Conservation (phyloP, 1,140 invertebrate genomes). For the Acromyrmex heyeri region DNA sequence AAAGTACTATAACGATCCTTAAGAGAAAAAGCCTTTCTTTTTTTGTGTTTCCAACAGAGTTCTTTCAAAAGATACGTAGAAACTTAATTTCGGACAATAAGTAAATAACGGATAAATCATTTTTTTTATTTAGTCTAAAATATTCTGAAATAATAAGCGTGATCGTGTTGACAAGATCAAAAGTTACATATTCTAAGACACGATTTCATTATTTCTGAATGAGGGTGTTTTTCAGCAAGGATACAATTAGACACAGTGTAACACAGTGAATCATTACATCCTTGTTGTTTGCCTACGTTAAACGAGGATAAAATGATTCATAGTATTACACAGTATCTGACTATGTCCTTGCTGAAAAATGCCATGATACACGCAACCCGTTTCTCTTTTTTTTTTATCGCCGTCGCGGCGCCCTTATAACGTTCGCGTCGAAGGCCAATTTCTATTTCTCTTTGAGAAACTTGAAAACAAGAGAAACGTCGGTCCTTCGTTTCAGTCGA, state of each 20-base stretch:
- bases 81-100: not conserved
- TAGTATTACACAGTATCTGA: too few relatives aligned
- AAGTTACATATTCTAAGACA: slow-evolving; percentile 5
- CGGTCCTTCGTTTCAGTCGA: slow-evolving; percentile 24
- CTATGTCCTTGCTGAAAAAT: too few relatives aligned
- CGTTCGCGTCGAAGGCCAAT: slow-evolving; percentile 78
- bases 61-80: not conserved
- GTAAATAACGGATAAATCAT: not conserved
- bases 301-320: too few relatives aligned
- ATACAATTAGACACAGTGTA: not conserved
- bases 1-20: not conserved
- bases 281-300: too few relatives aligned
- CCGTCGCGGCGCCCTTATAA: not conserved
- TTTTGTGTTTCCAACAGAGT: not conserved
- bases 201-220: slow-evolving; percentile 49
- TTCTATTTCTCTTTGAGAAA: slow-evolving; percentile 80
- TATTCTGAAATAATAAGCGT: not conserved
- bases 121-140: not conserved
- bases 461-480: slow-evolving; percentile 78
- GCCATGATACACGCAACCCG: not conserved
- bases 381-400: not conserved
- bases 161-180: not conserved
- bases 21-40: not conserved
- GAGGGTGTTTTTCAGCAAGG: too few relatives aligned
- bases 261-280: too few relatives aligned